A percentile compares a stretch with the other conserved stretches of the same genome.
Conservation (phyloP, 2,888 invertebrate genomes). For the Monopis laevigella region DNA sequence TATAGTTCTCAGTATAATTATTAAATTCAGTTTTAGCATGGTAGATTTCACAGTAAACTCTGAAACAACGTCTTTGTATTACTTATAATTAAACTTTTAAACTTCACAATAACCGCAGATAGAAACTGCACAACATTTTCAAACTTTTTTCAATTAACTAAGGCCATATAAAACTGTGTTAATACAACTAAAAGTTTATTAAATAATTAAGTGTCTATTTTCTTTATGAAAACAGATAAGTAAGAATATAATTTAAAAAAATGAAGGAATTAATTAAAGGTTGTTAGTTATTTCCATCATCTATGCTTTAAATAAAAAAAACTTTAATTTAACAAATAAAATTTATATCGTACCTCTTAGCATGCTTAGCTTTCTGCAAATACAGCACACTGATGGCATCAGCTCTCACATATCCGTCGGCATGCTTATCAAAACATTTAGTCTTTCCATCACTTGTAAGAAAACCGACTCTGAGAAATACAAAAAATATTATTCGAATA, state of each 20-base stretch:
- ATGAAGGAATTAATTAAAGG: too few species aligned
- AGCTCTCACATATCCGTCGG: slow-evolving; percentile 78
- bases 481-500: too few species aligned
- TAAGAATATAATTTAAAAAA: too few species aligned
- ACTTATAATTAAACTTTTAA: too few species aligned
- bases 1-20: slow-evolving; percentile 21
- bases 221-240: too few species aligned
- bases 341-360: slow-evolving; percentile 62
- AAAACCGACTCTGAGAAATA: slow-evolving; percentile 26
- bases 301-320: neutral
- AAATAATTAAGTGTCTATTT: too few species aligned
- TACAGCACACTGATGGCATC: slow-evolving; percentile 75
- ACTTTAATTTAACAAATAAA: neutral
- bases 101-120: too few species aligned
- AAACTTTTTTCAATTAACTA: too few species aligned
- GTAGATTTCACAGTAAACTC: slow-evolving; percentile 38
- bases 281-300: too few species aligned
- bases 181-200: too few species aligned
- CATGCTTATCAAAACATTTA: slow-evolving; percentile 85
- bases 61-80: slow-evolving; percentile 21
- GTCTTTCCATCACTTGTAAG: slow-evolving; percentile 75
- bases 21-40: slow-evolving; percentile 23
- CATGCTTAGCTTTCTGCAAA: slow-evolving; percentile 71
- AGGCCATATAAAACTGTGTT: too few species aligned
- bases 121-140: too few species aligned